phyloP scores from a whole-genome alignment of 2,888 invertebrate genomes.

The Chrysolina haemoptera region DNA sequence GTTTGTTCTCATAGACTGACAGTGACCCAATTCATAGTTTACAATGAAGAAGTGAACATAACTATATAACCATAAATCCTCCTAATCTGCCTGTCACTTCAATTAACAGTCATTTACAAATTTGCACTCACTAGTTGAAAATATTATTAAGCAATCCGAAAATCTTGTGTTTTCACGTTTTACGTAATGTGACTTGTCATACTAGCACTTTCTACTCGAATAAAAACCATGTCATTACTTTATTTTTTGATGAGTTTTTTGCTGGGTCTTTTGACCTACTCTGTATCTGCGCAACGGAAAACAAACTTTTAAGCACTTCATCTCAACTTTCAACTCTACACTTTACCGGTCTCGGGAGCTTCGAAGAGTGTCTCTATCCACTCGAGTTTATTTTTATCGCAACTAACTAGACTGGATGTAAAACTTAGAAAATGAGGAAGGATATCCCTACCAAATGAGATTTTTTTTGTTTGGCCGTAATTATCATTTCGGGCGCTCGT shows the following conservation, averaged over 20 bases:
- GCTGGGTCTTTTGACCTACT: not conserved
- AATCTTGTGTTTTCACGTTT: no score
- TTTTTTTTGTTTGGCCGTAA: conserved; percentile 5
- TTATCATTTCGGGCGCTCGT: not conserved
- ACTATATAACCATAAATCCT: no score
- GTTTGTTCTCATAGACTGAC: no score
- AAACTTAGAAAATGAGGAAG: conserved; percentile 17
- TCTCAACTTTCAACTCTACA: conserved; percentile 12
- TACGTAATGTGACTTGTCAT: no score
- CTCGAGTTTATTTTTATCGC: conserved; percentile 10
- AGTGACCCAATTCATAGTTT: no score
- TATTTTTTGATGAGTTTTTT: not conserved
- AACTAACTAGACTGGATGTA: not conserved
- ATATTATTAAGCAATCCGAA: no score
- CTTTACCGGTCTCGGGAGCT: not conserved
- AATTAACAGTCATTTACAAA: no score
- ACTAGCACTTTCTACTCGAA: conserved; percentile 8
- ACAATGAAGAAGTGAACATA: no score
- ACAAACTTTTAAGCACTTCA: conserved; percentile 19
- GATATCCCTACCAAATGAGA: not conserved
- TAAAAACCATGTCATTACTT: conserved; percentile 21
- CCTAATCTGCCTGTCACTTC: no score
- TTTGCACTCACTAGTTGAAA: no score
- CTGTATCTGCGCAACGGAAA: conserved; percentile 18
- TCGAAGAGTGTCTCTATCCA: not conserved